A percentile compares a stretch with the other conserved stretches of the same genome.
Evolutionary conservation across 2,113 vertebrate species (phyloP).

Genomic region (Lasiurus borealis): DNA sequence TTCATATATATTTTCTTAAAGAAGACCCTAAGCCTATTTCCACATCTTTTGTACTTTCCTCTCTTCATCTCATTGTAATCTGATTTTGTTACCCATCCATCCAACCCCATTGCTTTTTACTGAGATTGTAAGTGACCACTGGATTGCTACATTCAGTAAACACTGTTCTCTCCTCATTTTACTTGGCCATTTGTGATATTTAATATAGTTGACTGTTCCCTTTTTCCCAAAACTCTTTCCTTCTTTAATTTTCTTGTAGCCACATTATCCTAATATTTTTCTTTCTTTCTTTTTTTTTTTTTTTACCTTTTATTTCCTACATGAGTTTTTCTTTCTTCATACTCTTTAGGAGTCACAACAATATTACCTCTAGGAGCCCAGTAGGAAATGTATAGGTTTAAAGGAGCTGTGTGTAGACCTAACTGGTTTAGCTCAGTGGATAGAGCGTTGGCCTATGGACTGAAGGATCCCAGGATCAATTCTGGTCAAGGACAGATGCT

Average conservation of each 20-base stretch:
- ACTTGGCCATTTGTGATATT: constrained; percentile 2
- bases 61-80: background rate
- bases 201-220: background rate
- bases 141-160: background rate
- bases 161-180: background rate
- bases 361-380: rapidly evolving
- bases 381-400: background rate
- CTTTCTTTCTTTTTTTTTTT: background rate
- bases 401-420: background rate
- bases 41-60: background rate
- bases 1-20: rapidly evolving
- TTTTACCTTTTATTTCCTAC: background rate
- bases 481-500: too few species aligned
- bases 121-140: background rate
- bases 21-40: background rate
- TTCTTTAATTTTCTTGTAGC: background rate
- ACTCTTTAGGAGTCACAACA: background rate
- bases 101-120: background rate
- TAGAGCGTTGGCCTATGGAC: too few species aligned
- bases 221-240: background rate
- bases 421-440: too few species aligned
- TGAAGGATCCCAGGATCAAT: too few species aligned
- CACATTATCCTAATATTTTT: background rate
- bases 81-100: background rate
- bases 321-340: background rate